These are phyloP conservation scores for Lumbricus terrestris DNA, from an alignment of 2,888 invertebrate genomes.

Conservation along the genomic window DNA sequence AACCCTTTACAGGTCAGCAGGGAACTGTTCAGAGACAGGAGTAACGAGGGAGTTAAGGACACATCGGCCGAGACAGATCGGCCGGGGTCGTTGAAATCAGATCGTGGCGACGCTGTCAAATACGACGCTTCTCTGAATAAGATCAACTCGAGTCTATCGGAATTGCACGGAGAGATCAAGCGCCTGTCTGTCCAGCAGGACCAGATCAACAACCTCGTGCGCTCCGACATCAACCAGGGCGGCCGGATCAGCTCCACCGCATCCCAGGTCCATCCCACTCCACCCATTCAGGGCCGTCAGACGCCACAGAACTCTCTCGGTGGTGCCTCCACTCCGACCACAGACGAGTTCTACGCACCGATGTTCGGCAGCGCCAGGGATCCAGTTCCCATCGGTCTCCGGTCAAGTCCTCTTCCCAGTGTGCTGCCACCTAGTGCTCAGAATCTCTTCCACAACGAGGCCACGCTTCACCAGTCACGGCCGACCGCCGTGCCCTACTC, in stretches of 20 bases:
- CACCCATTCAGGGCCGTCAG: neutral
- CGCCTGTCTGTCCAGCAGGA: conserved; percentile 70
- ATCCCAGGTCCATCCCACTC: neutral
- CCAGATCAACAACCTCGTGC: conserved; percentile 32
- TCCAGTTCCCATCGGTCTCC: neutral
- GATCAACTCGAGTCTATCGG: conserved; percentile 86
- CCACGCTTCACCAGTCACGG: neutral
- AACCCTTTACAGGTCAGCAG: neutral
- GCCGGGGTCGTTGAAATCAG: neutral
- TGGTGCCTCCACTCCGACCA: neutral
- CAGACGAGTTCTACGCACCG: neutral
- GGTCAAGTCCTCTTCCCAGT: neutral
- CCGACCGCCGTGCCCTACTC: neutral
- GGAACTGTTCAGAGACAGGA: neutral
- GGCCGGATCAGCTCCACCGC: neutral
- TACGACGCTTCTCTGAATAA: conserved; percentile 55
- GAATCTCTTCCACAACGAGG: neutral
- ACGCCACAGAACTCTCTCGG: neutral
- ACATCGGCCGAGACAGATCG: neutral
- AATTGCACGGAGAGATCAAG: conserved; percentile 90
- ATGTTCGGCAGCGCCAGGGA: neutral
- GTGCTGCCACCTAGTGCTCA: neutral
- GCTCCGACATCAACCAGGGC: conserved; percentile 5
- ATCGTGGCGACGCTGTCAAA: conserved; percentile 34
- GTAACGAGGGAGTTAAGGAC: neutral